Base-by-base conservation (phyloP, 2,888 invertebrate species). In the Leptopterna dolabrata region DNA sequence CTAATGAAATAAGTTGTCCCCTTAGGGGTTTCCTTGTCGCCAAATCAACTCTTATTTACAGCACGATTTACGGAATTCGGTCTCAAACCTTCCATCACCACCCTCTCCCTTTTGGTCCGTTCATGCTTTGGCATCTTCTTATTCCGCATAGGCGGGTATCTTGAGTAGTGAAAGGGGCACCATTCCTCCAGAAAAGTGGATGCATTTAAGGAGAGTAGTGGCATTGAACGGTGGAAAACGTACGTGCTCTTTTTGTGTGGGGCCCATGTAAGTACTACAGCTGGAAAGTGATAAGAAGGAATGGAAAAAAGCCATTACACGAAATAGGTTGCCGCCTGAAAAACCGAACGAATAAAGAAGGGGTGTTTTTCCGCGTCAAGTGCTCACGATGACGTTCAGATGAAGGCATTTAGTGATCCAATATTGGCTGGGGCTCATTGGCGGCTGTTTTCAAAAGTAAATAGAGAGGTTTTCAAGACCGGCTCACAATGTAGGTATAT, bases 221-320 rank as follows among this genome's bases (percentile, higher is more conserved):
- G 4, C 81, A 51, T 30, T 29, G 81, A 81, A 55, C 30, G 51
- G 55, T 14, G 47, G 24, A 30, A 81, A 51, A 81, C 55, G 51
- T 55, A 51, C 81, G 81, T 1, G 51, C 29, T 55, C 3, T 51
- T 81, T 55, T 55, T 30, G 36, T 63, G 73, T n/a, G 30, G 29
- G 45, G n/a, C 55, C 81, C 51, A 29, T n/a, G n/a, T n/a, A n/a
- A n/a, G n/a, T n/a, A n/a, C n/a, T 51, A 36, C 51, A 81, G 47
- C 55, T 27, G 29, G 51, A 30, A 81, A 55, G 55, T 81, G 81
- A 81, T 81, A 81, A 81, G 80, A 45, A 80, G 24, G 30, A 45
- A n/a, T 29, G 47, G n/a, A 51, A 51, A 51, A 81, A 81, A 55
- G n/a, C 81, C 81, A 55, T 81, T 81, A 81, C 29, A 81, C 81